Evolutionary conservation across 1,140 invertebrate species (phyloP), one percentile per base, ranked within the genome.

Genomic region (Pectinophora gossypiella): DNA sequence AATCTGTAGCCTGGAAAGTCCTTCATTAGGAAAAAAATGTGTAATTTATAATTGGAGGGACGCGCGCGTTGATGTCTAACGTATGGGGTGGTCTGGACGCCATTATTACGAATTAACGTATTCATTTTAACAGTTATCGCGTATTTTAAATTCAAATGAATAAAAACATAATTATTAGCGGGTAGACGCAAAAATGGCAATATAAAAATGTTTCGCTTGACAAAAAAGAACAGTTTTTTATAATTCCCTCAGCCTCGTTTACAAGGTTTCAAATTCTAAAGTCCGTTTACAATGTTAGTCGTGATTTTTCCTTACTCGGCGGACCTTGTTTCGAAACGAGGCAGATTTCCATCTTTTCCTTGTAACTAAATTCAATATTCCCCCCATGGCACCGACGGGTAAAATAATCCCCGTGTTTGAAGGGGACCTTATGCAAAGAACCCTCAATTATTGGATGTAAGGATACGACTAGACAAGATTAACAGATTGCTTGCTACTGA

Each of bases 51-150:
- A 32, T 32, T 32, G 27, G 38, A 22, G 19, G 40, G 21, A 22
- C 40, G 59, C 54, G 50, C 74, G 71, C 78, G 78, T 82, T 82
- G 78, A 82, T 73, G 75, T 80, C 79, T 79, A 69, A 62, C 68
- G 46, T 64, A 69, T 40, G 54, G 53, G 15, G 40, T 32, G 22
- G 10, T 9, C 9, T 3, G 27, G 27, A n/a, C n/a, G n/a, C n/a
- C n/a, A n/a, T n/a, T n/a, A n/a, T n/a, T n/a, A n/a, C n/a, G n/a
- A n/a, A n/a, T n/a, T n/a, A n/a, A n/a, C n/a, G n/a, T n/a, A n/a
- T n/a, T n/a, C n/a, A n/a, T n/a, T n/a, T n/a, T n/a, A n/a, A n/a
- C n/a, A n/a, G n/a, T n/a, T n/a, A n/a, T n/a, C n/a, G n/a, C n/a
- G n/a, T n/a, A n/a, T n/a, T n/a, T n/a, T n/a, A n/a, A n/a, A n/a